Conservation (phyloP, 1,140 invertebrate genomes). For the Melipona quadrifasciata region DNA sequence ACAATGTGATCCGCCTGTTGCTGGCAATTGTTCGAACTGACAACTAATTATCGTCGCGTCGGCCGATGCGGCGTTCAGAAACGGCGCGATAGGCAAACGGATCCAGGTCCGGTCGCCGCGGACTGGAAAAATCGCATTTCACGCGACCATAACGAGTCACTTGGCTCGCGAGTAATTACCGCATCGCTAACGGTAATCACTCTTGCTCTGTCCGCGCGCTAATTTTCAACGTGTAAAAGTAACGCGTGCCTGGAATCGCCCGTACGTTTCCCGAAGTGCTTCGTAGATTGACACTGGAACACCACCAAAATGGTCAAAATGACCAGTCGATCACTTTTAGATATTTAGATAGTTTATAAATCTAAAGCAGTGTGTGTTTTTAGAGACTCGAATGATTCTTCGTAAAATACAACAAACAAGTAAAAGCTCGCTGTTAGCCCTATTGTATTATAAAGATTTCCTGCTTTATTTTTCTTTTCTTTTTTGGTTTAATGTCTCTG, state of each 20-base stretch:
- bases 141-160: constrained; percentile 37
- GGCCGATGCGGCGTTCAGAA: constrained; percentile 1
- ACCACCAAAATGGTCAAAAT: too few relatives aligned
- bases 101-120: neutral
- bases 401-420: too few relatives aligned
- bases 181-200: constrained; percentile 33
- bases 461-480: too few relatives aligned
- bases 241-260: neutral
- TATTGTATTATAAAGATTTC: too few relatives aligned
- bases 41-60: constrained; percentile 30
- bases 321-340: too few relatives aligned
- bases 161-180: constrained; percentile 33
- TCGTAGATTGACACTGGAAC: neutral
- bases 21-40: constrained; percentile 20
- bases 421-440: too few relatives aligned
- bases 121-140: constrained; percentile 27
- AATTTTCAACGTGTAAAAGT: constrained; percentile 20
- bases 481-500: too few relatives aligned
- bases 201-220: constrained; percentile 6
- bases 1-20: constrained; percentile 34
- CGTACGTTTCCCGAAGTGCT: neutral
- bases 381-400: too few relatives aligned
- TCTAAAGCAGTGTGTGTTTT: too few relatives aligned
- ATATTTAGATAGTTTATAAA: too few relatives aligned
- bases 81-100: neutral